Evolutionary conservation across 2,797 vertebrate genomes (phyloP), one percentile per base, ranked within the genome.

Genomic region (Meriones psammophilus): DNA sequence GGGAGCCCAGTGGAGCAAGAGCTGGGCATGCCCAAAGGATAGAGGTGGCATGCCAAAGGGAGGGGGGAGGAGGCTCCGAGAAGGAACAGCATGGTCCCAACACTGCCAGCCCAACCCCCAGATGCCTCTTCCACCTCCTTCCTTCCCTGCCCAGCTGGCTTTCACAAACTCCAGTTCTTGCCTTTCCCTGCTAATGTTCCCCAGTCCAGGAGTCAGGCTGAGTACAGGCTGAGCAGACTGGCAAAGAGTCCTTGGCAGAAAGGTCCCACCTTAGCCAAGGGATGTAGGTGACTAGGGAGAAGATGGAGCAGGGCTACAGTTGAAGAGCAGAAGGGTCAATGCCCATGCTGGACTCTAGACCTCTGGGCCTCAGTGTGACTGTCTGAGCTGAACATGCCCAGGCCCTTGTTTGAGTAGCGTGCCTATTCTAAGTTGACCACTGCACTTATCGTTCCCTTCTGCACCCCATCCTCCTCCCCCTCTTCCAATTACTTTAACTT

Each of bases 41-140:
- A 3, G 24, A 64, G 36, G 9, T 78, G n/a, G 18, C 8, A 0
- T 36, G 22, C 42, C 86, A 66, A n/a, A 36, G 36, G 18, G 18
- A 62, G 56, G 46, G 5, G 26, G 62, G 12, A 68, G 66, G 18
- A 33, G 6, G 24, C 56, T 33, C 10, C 54, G 86, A 74, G 36
- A 50, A 64, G 39, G 39, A 17, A 64, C 73, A n/a, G 28, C 20
- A 14, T 83, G 6, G 4, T 10, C 14, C 24, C 30, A 8, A 56
- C 5, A 50, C n/a, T 8, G 3, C n/a, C 5, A 36, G 36, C 9
- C 33, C 20, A 1, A 10, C 8, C 33, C 33, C 66, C 3, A 0
- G 62, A 20, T 76, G 14, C 60, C n/a, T 89, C 84, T 60, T 33
- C 50, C 2, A 5, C 13, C 13, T 84, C n/a, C 62, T 24, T 50